Conservation (phyloP, 2,888 invertebrate genomes). For the Aromia moschata region DNA sequence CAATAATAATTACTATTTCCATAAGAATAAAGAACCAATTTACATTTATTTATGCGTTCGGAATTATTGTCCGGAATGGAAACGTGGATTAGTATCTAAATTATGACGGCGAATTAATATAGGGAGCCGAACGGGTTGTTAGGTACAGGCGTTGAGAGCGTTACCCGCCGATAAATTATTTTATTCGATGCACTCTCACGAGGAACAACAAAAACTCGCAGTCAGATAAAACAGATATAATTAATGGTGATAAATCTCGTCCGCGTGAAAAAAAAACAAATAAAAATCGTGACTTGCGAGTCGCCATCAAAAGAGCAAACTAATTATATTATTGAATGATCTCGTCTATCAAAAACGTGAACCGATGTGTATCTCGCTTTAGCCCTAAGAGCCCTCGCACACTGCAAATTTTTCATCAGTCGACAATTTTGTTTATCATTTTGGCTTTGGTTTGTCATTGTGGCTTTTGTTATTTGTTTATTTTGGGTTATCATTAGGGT, state of each 20-base stretch:
- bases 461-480: too few relatives aligned
- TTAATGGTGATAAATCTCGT: conserved; percentile 51
- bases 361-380: conserved; percentile 28
- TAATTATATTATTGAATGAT: conserved; percentile 45
- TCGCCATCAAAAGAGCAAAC: conserved; percentile 40
- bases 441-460: too few relatives aligned
- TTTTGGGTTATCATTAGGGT: too few relatives aligned
- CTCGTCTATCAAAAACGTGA: conserved; percentile 44
- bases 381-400: too few relatives aligned
- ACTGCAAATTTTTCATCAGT: too few relatives aligned
- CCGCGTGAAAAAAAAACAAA: conserved; percentile 53
- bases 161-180: conserved; percentile 40
- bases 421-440: too few relatives aligned
- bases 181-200: conserved; percentile 28
- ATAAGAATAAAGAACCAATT: conserved; percentile 40
- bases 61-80: conserved; percentile 39
- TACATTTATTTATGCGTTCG: conserved; percentile 34
- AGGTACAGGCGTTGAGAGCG: conserved; percentile 41
- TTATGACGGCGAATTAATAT: conserved; percentile 31
- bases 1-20: conserved; percentile 38
- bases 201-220: conserved; percentile 32
- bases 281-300: conserved; percentile 54
- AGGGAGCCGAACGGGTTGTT: conserved; percentile 25
- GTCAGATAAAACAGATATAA: conserved; percentile 47
- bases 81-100: conserved; percentile 38